Conservation (phyloP, 2,888 invertebrate species). For the Cacoxenus indagator region DNA sequence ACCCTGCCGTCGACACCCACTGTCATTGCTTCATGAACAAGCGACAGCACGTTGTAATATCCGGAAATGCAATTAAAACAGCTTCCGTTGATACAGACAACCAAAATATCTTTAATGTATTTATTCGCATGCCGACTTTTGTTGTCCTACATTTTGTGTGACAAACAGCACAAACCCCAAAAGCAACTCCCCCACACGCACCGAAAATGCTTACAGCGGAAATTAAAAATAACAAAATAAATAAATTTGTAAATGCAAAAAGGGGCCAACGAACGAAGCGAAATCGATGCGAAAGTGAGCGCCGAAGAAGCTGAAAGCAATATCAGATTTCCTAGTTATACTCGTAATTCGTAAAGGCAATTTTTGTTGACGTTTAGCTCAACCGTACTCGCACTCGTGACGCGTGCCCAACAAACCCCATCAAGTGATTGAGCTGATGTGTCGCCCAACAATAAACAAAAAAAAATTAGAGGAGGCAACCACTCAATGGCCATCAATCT, state of each 20-base stretch:
- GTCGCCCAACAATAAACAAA: conserved; percentile 3
- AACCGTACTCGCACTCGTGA: not conserved
- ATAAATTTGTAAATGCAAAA: conserved; percentile 5
- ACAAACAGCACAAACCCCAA: conserved; percentile 20
- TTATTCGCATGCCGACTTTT: conserved; percentile 22
- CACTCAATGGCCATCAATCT: not conserved
- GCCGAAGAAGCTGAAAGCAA: not conserved
- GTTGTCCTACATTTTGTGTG: conserved; percentile 34
- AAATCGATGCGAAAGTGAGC: not conserved
- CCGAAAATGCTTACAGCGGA: conserved; percentile 36
- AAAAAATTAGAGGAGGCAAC: not conserved
- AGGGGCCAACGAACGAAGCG: not conserved
- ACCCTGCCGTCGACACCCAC: no score
- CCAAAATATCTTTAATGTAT: not conserved
- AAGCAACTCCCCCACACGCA: conserved; percentile 30
- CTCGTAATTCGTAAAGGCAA: no score
- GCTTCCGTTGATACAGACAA: conserved; percentile 24
- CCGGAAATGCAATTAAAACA: conserved; percentile 24
- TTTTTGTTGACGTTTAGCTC: not conserved
- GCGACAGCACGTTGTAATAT: no score
- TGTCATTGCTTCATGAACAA: no score
- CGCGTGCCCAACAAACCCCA: not conserved
- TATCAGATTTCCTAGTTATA: conserved; percentile 34
- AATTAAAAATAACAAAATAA: conserved; percentile 22
- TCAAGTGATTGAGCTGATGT: conserved; percentile 4